These are phyloP conservation scores for Drosophila sechellia DNA, from an alignment of 1,140 invertebrate genomes.

Conservation along the genomic window DNA sequence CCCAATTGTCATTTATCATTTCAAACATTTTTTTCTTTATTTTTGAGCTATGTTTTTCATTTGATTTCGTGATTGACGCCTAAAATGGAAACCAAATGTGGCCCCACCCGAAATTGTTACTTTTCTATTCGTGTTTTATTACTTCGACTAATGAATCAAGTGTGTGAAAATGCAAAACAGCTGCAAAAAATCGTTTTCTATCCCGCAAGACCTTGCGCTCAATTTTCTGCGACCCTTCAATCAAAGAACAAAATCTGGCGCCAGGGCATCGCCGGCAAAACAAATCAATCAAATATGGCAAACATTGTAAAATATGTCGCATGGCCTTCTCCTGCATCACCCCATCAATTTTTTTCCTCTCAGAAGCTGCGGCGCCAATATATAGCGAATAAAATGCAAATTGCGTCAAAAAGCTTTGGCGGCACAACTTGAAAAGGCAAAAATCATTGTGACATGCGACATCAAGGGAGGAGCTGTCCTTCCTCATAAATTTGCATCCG, in stretches of 20 bases:
- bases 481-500: conserved; percentile 16
- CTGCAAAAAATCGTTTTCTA: conserved; percentile 36
- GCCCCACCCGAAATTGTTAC: conserved; percentile 1
- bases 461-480: conserved; percentile 42
- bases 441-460: conserved; percentile 73
- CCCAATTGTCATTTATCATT: conserved; percentile 69
- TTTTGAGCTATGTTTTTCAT: conserved; percentile 67
- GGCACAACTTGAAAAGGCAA: conserved; percentile 72
- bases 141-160: conserved; percentile 41
- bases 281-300: conserved; percentile 74
- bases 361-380: conserved; percentile 68
- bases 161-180: conserved; percentile 65
- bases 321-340: conserved; percentile 21
- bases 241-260: conserved; percentile 51
- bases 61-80: conserved; percentile 64
- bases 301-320: conserved; percentile 59
- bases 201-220: conserved; percentile 48
- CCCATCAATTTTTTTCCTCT: conserved; percentile 12
- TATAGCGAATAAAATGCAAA: conserved; percentile 62
- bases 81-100: conserved; percentile 66
- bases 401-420: conserved; percentile 64
- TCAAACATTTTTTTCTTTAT: conserved; percentile 1
- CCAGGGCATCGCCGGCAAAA: conserved; percentile 70
- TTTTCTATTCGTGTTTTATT: not conserved
- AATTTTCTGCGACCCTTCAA: conserved; percentile 34